phyloP scores from a whole-genome alignment of 2,888 invertebrate species.

The Agriopis marginaria region DNA sequence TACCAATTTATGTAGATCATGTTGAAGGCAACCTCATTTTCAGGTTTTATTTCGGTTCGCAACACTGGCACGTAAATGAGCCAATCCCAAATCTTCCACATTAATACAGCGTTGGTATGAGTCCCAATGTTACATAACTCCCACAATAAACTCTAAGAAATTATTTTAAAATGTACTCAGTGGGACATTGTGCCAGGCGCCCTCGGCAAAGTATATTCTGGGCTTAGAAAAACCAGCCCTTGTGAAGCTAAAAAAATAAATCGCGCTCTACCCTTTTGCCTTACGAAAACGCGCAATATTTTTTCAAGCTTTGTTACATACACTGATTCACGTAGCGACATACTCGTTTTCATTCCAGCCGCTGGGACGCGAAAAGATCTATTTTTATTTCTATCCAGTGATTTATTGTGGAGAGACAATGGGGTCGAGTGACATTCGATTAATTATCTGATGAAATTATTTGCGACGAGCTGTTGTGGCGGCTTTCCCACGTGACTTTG shows the following conservation, averaged over 20 bases:
- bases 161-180: slow-evolving; percentile 47
- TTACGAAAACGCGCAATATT: slow-evolving; percentile 50
- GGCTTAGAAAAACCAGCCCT: slow-evolving; percentile 47
- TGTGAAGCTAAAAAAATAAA: slow-evolving; percentile 29
- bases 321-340: slow-evolving; percentile 43
- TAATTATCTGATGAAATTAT: slow-evolving; percentile 17
- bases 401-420: slow-evolving; percentile 28
- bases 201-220: slow-evolving; percentile 47
- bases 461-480: slow-evolving; percentile 1
- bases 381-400: slow-evolving; percentile 27
- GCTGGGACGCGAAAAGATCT: slow-evolving; percentile 22
- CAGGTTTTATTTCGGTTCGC: slow-evolving; percentile 8
- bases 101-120: slow-evolving; percentile 5
- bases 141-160: slow-evolving; percentile 52
- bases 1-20: slow-evolving; percentile 2
- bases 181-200: slow-evolving; percentile 36
- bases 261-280: slow-evolving; percentile 39
- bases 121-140: slow-evolving; percentile 38
- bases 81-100: slow-evolving; percentile 19
- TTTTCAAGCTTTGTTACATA: slow-evolving; percentile 53
- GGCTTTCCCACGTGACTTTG: slow-evolving; percentile 2
- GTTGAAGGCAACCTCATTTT: slow-evolving; percentile 1
- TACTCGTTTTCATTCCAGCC: slow-evolving; percentile 28
- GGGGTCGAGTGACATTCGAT: slow-evolving; percentile 9
- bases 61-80: slow-evolving; percentile 11